A percentile compares a stretch with the other conserved stretches of the same genome.
These are phyloP conservation scores for Cyprinella venusta DNA, from an alignment of 2,797 vertebrate genomes.

Conservation along the genomic window DNA sequence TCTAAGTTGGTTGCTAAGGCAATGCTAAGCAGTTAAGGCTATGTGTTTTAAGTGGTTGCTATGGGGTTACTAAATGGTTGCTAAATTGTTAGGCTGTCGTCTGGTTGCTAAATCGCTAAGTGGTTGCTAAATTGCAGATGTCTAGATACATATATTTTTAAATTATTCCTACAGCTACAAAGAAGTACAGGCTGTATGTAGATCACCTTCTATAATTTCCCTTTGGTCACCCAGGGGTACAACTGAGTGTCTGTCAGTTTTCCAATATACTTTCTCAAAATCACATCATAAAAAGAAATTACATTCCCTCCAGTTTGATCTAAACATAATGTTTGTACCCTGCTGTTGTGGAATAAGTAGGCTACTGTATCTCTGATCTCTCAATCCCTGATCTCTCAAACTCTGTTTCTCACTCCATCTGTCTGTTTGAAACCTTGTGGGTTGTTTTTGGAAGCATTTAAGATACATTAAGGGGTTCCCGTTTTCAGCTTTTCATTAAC, in stretches of 20 bases:
- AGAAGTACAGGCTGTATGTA: neutral
- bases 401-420: neutral
- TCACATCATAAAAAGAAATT: slow-evolving; percentile 2
- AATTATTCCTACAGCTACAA: neutral
- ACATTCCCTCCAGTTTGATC: neutral
- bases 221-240: slow-evolving; percentile 1
- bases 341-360: neutral
- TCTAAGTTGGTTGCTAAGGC: neutral
- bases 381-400: slow-evolving; percentile 30
- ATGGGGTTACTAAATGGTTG: neutral
- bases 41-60: neutral
- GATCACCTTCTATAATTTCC: slow-evolving; percentile 1
- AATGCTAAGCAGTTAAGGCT: neutral
- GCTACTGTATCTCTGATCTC: neutral
- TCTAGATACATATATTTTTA: neutral
- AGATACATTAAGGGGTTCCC: slow-evolving; percentile 3
- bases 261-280: neutral
- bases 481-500: slow-evolving; percentile 19
- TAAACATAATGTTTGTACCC: slow-evolving; percentile 15
- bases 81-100: neutral
- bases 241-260: slow-evolving; percentile 7
- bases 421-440: slow-evolving; percentile 10
- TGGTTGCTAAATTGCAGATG: neutral
- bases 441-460: slow-evolving; percentile 4
- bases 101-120: neutral